Evolutionary conservation across 2,113 vertebrate species (phyloP).

Genomic region (Typhlomys cinereus): DNA sequence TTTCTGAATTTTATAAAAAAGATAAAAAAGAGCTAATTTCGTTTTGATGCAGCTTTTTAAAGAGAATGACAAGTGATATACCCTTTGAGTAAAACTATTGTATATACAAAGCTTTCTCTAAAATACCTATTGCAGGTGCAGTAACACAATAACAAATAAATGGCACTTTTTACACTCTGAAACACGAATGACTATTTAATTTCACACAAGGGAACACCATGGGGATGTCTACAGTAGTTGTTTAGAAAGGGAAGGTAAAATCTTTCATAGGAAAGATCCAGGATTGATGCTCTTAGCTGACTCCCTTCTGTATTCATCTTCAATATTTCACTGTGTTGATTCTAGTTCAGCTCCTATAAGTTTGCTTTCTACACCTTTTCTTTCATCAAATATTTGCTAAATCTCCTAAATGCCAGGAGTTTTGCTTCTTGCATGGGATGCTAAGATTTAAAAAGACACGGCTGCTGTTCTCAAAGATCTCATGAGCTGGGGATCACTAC

Average conservation of each 20-base stretch:
- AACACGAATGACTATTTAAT: conserved; percentile 39
- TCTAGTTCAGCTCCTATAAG: conserved; percentile 60
- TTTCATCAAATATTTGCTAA: conserved; percentile 67
- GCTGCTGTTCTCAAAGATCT: background rate
- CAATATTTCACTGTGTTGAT: conserved; percentile 61
- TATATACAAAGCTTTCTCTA: background rate
- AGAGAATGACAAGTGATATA: background rate
- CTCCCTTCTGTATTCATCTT: conserved; percentile 22
- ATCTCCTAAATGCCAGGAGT: conserved; percentile 59
- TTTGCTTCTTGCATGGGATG: conserved; percentile 24
- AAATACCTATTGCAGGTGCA: conserved; percentile 17
- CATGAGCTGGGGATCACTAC: background rate
- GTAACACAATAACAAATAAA: conserved; percentile 15
- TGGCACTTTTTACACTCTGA: background rate
- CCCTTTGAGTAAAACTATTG: background rate
- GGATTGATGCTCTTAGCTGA: conserved; percentile 16
- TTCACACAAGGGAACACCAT: background rate
- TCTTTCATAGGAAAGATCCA: conserved; percentile 41
- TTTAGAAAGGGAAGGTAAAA: background rate
- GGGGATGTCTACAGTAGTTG: background rate
- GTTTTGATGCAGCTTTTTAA: conserved; percentile 8
- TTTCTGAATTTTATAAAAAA: conserved; percentile 22
- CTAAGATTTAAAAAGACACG: conserved; percentile 10
- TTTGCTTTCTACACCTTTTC: conserved; percentile 58
- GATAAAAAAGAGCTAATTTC: background rate